These are phyloP conservation scores for Poeciliopsis occidentalis DNA, from an alignment of 2,113 vertebrate species.

Conservation along the genomic window DNA sequence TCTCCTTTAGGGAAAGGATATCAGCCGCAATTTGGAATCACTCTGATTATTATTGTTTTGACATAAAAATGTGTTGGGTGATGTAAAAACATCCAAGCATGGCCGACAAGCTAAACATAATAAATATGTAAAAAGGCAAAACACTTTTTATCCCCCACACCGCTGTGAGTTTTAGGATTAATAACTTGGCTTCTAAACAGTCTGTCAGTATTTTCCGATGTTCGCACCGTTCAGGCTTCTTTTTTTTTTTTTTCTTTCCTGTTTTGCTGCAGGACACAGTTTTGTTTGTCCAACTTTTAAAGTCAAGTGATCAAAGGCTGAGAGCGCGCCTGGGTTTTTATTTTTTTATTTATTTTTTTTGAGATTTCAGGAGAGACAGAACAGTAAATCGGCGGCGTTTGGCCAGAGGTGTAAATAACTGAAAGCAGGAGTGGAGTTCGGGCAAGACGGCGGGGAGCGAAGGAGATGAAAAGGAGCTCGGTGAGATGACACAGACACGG, in stretches of 20 bases:
- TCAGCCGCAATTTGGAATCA: too few species aligned
- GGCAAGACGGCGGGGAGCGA: conserved; percentile 26
- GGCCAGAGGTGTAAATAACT: conserved; percentile 63
- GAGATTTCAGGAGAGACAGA: conserved; percentile 28
- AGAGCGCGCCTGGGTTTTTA: not conserved
- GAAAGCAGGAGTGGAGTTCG: conserved; percentile 30
- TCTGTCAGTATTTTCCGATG: not conserved
- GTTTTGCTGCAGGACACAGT: not conserved
- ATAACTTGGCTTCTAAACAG: not conserved
- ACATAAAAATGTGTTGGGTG: too few species aligned
- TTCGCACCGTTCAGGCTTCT: not conserved
- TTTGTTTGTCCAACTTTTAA: conserved; percentile 10
- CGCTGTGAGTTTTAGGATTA: not conserved
- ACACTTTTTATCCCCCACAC: not conserved
- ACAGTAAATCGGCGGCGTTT: conserved; percentile 27
- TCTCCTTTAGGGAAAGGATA: too few species aligned
- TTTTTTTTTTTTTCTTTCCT: too few species aligned
- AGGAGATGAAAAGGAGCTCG: conserved; percentile 42
- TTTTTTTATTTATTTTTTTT: too few species aligned
- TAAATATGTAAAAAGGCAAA: not conserved
- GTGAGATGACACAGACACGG: not conserved
- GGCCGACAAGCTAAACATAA: too few species aligned
- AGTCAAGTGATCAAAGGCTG: conserved; percentile 19
- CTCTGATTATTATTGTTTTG: too few species aligned
- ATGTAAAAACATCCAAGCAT: too few species aligned